Conservation (phyloP, 2,113 vertebrate species). For the Rhinolophus ferrumequinum region DNA sequence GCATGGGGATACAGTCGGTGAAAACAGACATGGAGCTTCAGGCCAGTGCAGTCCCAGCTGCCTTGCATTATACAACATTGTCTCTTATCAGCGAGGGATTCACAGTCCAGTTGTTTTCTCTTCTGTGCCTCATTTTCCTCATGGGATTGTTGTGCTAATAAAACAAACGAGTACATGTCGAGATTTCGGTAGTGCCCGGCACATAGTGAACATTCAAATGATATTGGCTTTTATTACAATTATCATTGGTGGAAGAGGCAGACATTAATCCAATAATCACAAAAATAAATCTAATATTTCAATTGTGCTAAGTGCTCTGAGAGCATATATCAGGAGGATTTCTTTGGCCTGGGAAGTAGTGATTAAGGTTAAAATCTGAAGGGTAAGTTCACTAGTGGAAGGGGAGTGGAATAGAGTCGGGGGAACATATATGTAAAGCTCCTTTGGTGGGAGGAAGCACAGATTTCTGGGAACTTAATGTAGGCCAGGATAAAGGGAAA, state of each 20-base stretch:
- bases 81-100: background rate
- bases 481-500: background rate
- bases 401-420: background rate
- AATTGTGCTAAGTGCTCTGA: background rate
- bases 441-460: background rate
- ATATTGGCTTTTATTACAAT: slow-evolving; percentile 14
- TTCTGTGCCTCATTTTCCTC: background rate
- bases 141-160: background rate
- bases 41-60: background rate
- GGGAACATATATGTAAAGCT: background rate
- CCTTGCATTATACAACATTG: background rate
- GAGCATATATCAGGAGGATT: background rate
- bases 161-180: background rate
- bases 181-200: background rate
- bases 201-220: background rate
- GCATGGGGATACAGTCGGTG: background rate
- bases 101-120: background rate
- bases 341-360: background rate
- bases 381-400: background rate
- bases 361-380: background rate
- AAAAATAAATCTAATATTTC: background rate
- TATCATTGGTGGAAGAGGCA: background rate
- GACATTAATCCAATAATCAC: background rate
- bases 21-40: background rate
- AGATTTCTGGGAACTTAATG: background rate